Conservation (phyloP, 2,888 invertebrate genomes). For the Taphrorychus bicolor region DNA sequence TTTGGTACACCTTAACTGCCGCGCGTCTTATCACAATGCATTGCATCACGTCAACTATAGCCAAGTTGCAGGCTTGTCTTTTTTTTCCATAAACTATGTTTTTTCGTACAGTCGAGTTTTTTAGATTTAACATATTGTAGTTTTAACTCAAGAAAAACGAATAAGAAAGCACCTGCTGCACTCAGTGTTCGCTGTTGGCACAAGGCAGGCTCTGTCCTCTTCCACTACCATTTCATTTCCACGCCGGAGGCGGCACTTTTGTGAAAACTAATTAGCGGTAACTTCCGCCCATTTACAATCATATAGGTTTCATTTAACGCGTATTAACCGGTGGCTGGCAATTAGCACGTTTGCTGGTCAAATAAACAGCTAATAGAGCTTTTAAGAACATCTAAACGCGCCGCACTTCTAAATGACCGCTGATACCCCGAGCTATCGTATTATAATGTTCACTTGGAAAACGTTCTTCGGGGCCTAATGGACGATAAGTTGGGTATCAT, state of each 20-base stretch:
- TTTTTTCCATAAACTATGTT: too few species aligned
- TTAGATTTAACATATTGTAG: too few species aligned
- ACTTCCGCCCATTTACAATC: slow-evolving; percentile 29
- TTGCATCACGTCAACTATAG: too few species aligned
- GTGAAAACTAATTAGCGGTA: slow-evolving; percentile 17
- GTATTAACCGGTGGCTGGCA: slow-evolving; percentile 41
- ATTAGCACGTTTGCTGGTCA: slow-evolving; percentile 56
- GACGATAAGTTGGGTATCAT: slow-evolving; percentile 58
- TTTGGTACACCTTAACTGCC: too few species aligned
- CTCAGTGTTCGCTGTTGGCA: too few species aligned
- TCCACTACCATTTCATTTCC: too few species aligned
- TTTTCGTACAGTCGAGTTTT: too few species aligned
- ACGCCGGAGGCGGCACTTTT: slow-evolving; percentile 7
- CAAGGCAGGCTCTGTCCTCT: too few species aligned
- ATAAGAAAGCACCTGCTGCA: too few species aligned
- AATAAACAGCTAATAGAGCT: slow-evolving; percentile 58
- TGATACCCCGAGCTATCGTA: slow-evolving; percentile 49
- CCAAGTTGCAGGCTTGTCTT: too few species aligned
- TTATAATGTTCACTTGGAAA: slow-evolving; percentile 38
- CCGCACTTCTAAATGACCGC: slow-evolving; percentile 41
- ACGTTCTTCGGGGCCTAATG: slow-evolving; percentile 54
- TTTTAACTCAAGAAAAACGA: too few species aligned
- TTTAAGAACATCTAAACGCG: slow-evolving; percentile 51
- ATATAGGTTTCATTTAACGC: slow-evolving; percentile 25
- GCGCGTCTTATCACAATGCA: too few species aligned